These are phyloP conservation scores for Nannoperca australis DNA, from an alignment of 2,797 vertebrate genomes.

Conservation along the genomic window DNA sequence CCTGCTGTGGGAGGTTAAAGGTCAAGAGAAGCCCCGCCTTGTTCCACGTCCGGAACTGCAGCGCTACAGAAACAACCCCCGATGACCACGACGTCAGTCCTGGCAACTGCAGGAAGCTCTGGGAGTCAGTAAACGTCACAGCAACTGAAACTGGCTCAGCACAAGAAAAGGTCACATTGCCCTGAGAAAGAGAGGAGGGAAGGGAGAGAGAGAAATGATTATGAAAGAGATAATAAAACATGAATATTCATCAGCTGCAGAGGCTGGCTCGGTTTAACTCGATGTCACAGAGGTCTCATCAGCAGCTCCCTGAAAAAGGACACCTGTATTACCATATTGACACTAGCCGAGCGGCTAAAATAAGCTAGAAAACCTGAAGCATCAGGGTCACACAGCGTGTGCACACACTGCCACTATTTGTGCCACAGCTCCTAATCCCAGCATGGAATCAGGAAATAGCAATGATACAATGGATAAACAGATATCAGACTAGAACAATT, in stretches of 20 bases:
- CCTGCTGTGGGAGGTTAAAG: slow-evolving; percentile 82
- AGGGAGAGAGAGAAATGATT: slow-evolving; percentile 51
- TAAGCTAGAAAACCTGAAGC: slow-evolving; percentile 21
- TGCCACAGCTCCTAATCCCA: neutral
- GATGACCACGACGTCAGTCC: slow-evolving; percentile 81
- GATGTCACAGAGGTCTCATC: slow-evolving; percentile 70
- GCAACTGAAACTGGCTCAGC: slow-evolving; percentile 89
- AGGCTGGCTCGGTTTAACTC: slow-evolving; percentile 61
- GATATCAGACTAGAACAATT: neutral
- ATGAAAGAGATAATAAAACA: slow-evolving; percentile 60
- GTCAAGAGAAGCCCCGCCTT: slow-evolving; percentile 89
- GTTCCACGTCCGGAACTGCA: slow-evolving; percentile 96
- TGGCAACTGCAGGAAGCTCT: slow-evolving; percentile 88
- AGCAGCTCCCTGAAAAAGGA: slow-evolving; percentile 61
- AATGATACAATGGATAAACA: neutral
- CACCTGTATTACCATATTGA: slow-evolving; percentile 74
- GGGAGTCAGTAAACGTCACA: slow-evolving; percentile 88
- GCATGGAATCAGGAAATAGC: neutral
- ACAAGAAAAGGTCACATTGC: slow-evolving; percentile 94
- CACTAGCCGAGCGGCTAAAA: slow-evolving; percentile 48
- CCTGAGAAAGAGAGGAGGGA: slow-evolving; percentile 78
- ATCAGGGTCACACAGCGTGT: slow-evolving; percentile 27
- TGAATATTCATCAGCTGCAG: slow-evolving; percentile 75
- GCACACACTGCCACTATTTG: neutral
- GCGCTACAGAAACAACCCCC: slow-evolving; percentile 84